Conservation (phyloP, 2,888 invertebrate genomes). For the Orgyia antiqua region DNA sequence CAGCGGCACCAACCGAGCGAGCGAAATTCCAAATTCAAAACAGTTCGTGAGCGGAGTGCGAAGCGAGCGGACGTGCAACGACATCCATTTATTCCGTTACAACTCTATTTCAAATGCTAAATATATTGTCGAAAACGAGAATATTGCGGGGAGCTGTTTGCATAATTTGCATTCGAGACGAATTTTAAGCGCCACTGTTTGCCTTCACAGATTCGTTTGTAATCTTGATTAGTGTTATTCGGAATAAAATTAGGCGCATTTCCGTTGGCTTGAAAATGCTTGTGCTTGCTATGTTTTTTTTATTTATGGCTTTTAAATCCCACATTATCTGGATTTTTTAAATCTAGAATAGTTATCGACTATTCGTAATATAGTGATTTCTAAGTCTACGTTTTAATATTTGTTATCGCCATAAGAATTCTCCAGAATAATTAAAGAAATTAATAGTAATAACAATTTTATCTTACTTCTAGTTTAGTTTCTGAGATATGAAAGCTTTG, state of each 20-base stretch:
- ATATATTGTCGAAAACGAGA: constrained; percentile 66
- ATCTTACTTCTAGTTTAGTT: too few species aligned
- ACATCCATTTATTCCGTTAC: constrained; percentile 65
- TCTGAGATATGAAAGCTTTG: too few species aligned
- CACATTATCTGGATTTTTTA: too few species aligned
- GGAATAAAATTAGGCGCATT: constrained; percentile 19
- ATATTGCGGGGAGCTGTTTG: constrained; percentile 52
- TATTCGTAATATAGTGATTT: too few species aligned
- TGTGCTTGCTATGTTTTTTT: too few species aligned
- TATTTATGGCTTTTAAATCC: too few species aligned
- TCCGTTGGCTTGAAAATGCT: constrained; percentile 9
- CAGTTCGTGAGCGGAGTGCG: constrained; percentile 70
- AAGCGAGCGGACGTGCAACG: constrained; percentile 60
- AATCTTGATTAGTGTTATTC: constrained; percentile 29
- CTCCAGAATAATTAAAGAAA: too few species aligned
- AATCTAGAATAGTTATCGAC: too few species aligned
- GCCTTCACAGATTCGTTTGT: constrained; percentile 35
- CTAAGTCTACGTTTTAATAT: too few species aligned
- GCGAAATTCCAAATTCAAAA: constrained; percentile 71
- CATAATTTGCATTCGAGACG: constrained; percentile 54
- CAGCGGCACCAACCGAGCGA: constrained; percentile 43
- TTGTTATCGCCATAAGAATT: too few species aligned
- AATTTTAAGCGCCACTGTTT: constrained; percentile 42
- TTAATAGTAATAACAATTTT: too few species aligned
- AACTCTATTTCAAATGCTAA: constrained; percentile 64